A percentile compares a stretch with the other conserved stretches of the same genome.
Evolutionary conservation across 2,797 vertebrate genomes (phyloP).

Genomic region (Acanthiza pusilla): DNA sequence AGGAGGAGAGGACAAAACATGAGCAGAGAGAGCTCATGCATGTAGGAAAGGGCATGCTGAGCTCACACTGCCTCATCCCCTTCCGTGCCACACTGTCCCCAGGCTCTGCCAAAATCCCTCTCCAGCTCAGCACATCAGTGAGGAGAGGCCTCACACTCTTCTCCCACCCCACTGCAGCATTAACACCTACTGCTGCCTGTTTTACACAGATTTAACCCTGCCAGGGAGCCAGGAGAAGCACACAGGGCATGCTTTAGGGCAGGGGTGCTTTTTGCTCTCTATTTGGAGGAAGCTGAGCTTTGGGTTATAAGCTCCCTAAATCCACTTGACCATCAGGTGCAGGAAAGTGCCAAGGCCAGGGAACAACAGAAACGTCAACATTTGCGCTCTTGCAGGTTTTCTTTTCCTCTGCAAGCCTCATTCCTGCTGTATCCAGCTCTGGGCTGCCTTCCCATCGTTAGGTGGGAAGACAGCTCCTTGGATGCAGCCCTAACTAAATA

Average conservation of each 20-base stretch:
- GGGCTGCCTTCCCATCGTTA: background rate
- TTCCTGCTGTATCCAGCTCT: background rate
- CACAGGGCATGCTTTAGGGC: background rate
- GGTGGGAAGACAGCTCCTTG: background rate
- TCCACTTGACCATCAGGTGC: no score
- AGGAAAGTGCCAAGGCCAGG: background rate
- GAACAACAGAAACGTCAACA: accelerated
- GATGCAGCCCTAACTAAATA: background rate
- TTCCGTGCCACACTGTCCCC: background rate
- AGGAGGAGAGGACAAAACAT: accelerated
- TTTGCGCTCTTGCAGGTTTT: background rate
- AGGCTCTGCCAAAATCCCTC: background rate
- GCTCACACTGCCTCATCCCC: background rate
- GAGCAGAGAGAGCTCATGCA: accelerated
- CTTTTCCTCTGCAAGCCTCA: background rate
- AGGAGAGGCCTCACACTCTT: background rate
- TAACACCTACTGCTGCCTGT: no score
- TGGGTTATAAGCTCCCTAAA: background rate
- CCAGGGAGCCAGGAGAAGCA: background rate
- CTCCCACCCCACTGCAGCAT: background rate
- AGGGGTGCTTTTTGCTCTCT: background rate
- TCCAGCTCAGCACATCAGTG: background rate
- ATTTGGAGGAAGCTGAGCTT: background rate
- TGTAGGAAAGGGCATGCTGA: accelerated
- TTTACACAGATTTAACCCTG: background rate